These are phyloP conservation scores for Riptortus pedestris DNA, from an alignment of 1,140 invertebrate genomes.

Conservation along the genomic window DNA sequence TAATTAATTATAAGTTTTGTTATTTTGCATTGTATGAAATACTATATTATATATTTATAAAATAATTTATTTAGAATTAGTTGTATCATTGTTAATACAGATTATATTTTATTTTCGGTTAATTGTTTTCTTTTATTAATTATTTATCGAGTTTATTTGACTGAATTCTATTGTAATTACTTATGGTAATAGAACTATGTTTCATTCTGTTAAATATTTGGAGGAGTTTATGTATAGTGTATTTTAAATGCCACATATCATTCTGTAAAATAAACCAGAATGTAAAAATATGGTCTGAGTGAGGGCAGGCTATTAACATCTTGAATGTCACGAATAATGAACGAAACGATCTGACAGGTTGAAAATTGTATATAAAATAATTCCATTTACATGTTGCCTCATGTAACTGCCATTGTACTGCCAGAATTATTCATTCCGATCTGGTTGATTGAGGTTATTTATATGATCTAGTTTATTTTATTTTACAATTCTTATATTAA, in stretches of 20 bases:
- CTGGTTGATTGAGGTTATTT: background rate
- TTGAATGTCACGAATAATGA: conserved; percentile 2
- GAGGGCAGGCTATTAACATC: conserved; percentile 2
- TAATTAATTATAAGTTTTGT: background rate
- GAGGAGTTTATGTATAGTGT: background rate
- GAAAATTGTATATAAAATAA: background rate
- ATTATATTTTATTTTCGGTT: conserved; percentile 9
- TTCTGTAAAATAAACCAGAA: background rate
- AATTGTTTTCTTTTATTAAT: background rate
- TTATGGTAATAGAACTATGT: no score
- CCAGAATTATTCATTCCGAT: conserved; percentile 9
- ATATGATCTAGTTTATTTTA: conserved; percentile 2
- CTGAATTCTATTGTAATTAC: conserved; percentile 2
- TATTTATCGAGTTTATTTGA: conserved; percentile 7
- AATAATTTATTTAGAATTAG: conserved; percentile 10
- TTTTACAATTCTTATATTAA: background rate
- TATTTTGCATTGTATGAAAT: background rate
- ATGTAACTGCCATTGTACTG: conserved; percentile 3
- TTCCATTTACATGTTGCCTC: background rate
- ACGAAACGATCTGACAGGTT: conserved; percentile 18
- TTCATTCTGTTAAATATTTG: no score
- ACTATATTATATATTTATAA: conserved; percentile 1
- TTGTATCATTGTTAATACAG: conserved; percentile 3
- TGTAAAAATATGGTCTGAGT: background rate
- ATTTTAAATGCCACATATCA: no score